A percentile compares a stretch with the other conserved stretches of the same genome.
These are phyloP conservation scores for Eulemur albifrons DNA, from an alignment of 2,797 vertebrate genomes.

Conservation along the genomic window DNA sequence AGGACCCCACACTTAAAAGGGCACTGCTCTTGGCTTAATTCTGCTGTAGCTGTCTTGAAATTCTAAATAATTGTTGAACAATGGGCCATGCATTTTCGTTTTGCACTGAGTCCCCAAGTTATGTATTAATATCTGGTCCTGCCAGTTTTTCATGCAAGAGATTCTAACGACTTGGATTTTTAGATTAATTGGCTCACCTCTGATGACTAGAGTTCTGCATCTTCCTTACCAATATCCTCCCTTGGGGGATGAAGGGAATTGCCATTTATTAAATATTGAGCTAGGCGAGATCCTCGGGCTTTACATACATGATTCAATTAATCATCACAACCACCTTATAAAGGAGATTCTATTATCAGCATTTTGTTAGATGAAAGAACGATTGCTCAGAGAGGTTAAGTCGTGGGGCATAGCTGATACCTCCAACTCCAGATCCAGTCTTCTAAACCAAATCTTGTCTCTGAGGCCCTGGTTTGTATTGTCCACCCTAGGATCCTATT, in stretches of 20 bases:
- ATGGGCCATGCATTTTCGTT: neutral
- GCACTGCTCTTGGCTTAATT: neutral
- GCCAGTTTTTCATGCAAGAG: neutral
- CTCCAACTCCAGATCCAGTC: neutral
- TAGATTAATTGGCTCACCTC: neutral
- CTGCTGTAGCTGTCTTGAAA: neutral
- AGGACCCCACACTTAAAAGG: neutral
- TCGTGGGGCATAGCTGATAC: neutral
- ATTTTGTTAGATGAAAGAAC: constrained; percentile 19
- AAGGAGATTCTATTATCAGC: neutral
- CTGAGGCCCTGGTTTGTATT: neutral
- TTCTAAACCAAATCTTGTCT: neutral
- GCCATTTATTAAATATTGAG: neutral
- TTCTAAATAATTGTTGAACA: neutral
- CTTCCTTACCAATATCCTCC: neutral
- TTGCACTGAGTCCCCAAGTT: neutral
- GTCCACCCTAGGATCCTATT: too few relatives aligned
- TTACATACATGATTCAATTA: neutral
- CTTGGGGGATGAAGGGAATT: neutral
- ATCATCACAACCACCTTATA: neutral
- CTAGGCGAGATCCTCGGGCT: neutral
- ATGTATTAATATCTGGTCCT: neutral
- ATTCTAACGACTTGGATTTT: neutral
- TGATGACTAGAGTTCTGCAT: neutral
- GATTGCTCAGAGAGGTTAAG: neutral